phyloP scores from a whole-genome alignment of 1,140 invertebrate species.

The Hetaerina americana region DNA sequence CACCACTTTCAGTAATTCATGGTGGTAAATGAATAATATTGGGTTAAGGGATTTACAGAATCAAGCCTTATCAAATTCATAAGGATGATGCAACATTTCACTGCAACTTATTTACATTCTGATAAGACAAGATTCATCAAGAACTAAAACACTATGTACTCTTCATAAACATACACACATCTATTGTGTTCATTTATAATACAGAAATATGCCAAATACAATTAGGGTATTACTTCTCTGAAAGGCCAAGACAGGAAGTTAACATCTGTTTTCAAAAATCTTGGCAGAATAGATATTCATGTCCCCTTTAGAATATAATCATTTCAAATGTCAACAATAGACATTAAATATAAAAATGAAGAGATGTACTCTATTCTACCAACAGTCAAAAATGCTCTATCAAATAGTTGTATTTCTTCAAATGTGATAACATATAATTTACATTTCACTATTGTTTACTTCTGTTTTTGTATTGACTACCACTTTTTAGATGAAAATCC shows the following conservation, averaged over 20 bases:
- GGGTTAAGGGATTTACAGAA: background rate
- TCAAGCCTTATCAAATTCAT: background rate
- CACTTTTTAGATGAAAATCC: background rate
- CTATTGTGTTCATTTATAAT: conserved; percentile 1
- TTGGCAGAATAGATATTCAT: background rate
- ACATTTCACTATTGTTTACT: background rate
- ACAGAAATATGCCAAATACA: conserved; percentile 8
- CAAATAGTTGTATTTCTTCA: background rate
- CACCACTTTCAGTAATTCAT: background rate
- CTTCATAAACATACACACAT: background rate
- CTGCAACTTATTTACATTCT: background rate
- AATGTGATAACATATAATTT: background rate
- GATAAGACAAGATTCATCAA: background rate
- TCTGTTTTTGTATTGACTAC: background rate
- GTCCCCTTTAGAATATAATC: background rate
- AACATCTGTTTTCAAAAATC: background rate
- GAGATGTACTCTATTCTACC: background rate
- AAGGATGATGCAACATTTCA: background rate
- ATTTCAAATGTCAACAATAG: background rate
- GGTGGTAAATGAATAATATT: background rate
- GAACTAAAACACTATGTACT: background rate
- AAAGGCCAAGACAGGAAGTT: background rate
- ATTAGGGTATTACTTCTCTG: background rate
- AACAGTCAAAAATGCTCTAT: background rate
- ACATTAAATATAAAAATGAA: conserved; percentile 1